Evolutionary conservation across 1,140 invertebrate genomes (phyloP).

Genomic region (Diorhabda elongata): DNA sequence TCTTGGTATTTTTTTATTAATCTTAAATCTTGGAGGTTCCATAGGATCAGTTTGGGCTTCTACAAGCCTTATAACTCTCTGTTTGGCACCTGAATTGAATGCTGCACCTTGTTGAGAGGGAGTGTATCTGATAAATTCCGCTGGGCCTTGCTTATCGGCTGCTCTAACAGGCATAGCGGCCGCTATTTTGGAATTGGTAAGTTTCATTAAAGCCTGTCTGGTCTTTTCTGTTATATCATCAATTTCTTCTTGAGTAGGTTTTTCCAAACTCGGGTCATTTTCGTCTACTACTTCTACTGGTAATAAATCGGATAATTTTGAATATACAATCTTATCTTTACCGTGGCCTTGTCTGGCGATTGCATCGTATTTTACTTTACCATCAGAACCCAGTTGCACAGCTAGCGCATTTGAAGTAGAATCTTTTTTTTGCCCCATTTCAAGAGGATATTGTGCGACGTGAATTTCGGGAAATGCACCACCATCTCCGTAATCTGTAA

Average conservation of each 20-base stretch:
- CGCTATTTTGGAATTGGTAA: conserved; percentile 85
- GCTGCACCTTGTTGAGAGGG: conserved; percentile 93
- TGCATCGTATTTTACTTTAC: conserved; percentile 96
- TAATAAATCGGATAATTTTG: conserved; percentile 88
- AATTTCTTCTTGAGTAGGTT: conserved; percentile 81
- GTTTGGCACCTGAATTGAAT: conserved; percentile 96
- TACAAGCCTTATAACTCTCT: conserved; percentile 94
- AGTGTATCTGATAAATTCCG: conserved; percentile 96
- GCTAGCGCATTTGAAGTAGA: conserved; percentile 86
- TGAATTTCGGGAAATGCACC: conserved; percentile 98
- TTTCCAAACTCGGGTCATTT: conserved; percentile 83
- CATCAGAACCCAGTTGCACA: conserved; percentile 87
- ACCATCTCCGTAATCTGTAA: conserved; percentile 89
- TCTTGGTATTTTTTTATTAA: conserved; percentile 93
- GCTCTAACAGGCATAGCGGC: conserved; percentile 90
- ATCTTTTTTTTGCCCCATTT: conserved; percentile 74
- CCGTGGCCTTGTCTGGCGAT: conserved; percentile 91
- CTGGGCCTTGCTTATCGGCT: conserved; percentile 82
- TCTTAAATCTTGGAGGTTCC: conserved; percentile 97
- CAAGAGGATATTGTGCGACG: conserved; percentile 93
- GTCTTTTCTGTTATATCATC: conserved; percentile 85
- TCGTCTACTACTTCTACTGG: conserved; percentile 90
- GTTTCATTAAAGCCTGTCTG: conserved; percentile 74
- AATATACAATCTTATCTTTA: conserved; percentile 97
- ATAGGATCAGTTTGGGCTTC: conserved; percentile 96